These are phyloP conservation scores for Scartelaos histophorus DNA, from an alignment of 2,113 vertebrate species.

Conservation along the genomic window DNA sequence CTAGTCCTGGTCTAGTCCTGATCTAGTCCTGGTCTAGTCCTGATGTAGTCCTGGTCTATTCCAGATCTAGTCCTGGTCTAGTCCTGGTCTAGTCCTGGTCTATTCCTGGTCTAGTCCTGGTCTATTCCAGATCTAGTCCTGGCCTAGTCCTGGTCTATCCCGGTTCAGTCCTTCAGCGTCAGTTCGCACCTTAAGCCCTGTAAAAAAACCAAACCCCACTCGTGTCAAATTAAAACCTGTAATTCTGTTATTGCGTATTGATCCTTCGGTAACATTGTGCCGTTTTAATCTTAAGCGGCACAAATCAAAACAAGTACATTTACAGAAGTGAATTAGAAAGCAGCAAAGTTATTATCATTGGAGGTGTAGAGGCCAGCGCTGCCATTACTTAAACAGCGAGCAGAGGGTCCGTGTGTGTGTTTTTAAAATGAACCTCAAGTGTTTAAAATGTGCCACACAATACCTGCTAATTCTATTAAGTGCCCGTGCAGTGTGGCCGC, in stretches of 20 bases:
- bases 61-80: no score
- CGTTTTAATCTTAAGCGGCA: background rate
- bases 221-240: background rate
- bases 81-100: no score
- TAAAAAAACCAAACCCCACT: no score
- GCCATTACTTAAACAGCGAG: conserved; percentile 58
- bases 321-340: conserved; percentile 43
- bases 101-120: no score
- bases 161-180: no score
- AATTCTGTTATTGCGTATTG: background rate
- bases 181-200: no score
- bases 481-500: conserved; percentile 57
- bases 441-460: conserved; percentile 77
- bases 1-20: no score
- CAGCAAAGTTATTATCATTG: conserved; percentile 48
- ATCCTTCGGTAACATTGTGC: background rate
- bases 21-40: no score
- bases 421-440: conserved; percentile 60
- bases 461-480: conserved; percentile 82
- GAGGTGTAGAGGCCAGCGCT: conserved; percentile 31
- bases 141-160: no score
- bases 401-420: conserved; percentile 47
- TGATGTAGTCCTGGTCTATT: no score
- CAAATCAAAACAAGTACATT: conserved; percentile 57
- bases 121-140: no score